A percentile compares a stretch with the other conserved stretches of the same genome.
Conservation (phyloP, 2,888 invertebrate species). For the Lepidonotus clava region DNA sequence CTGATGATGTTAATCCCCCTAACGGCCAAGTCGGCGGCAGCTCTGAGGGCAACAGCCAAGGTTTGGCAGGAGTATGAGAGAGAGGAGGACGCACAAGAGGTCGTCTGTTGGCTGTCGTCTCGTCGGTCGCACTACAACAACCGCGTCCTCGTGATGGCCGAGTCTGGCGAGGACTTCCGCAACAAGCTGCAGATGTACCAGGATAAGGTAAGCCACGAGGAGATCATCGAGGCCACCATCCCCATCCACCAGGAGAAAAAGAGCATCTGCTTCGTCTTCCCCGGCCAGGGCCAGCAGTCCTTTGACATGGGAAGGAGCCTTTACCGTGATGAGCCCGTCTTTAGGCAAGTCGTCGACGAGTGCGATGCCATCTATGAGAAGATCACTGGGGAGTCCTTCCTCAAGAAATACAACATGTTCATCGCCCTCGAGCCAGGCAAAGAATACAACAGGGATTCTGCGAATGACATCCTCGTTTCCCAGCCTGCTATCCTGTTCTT, state of each 20-base stretch:
- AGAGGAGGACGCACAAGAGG: constrained; percentile 57
- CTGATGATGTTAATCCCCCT: constrained; percentile 48
- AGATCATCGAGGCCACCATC: constrained; percentile 51
- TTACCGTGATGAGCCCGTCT: constrained; percentile 59
- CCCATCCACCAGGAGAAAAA: constrained; percentile 11
- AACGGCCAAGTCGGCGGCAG: constrained; percentile 58
- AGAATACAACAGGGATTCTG: constrained; percentile 1
- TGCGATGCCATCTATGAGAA: constrained; percentile 57
- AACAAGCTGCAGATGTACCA: constrained; percentile 52
- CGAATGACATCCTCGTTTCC: constrained; percentile 41
- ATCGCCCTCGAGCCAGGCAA: neutral
- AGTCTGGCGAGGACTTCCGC: constrained; percentile 53
- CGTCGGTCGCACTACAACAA: constrained; percentile 55
- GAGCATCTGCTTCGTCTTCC: constrained; percentile 60
- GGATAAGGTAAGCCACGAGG: constrained; percentile 37
- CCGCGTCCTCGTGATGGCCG: constrained; percentile 54
- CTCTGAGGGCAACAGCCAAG: constrained; percentile 51
- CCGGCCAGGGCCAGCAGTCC: constrained; percentile 63
- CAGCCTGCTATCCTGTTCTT: constrained; percentile 55
- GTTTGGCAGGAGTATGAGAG: constrained; percentile 55
- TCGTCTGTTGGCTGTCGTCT: constrained; percentile 56
- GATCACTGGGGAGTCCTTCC: constrained; percentile 58
- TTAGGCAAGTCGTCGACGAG: constrained; percentile 49
- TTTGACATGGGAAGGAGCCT: constrained; percentile 60
- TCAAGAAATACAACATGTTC: constrained; percentile 54